These are phyloP conservation scores for Apostichopus leukothele DNA, from an alignment of 53 echinoderm and acorn worm species.

Conservation along the genomic window DNA sequence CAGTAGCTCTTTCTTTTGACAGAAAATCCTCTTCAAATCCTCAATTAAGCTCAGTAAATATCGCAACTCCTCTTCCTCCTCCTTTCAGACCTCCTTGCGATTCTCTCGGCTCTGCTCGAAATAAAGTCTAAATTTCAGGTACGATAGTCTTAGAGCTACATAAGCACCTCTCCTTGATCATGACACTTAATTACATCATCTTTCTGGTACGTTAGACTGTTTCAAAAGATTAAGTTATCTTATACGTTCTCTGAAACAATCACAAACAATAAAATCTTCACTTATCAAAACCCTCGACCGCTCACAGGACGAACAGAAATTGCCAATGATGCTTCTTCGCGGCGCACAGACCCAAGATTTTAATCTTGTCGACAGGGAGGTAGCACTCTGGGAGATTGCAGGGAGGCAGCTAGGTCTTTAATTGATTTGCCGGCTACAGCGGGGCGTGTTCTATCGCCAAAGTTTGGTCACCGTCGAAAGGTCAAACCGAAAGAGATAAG, in stretches of 20 bases:
- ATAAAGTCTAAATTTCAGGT: too few species aligned
- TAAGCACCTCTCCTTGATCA: not conserved
- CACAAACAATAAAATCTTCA: conserved; percentile 37
- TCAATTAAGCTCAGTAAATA: too few species aligned
- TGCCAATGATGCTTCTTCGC: not conserved
- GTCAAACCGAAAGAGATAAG: not conserved
- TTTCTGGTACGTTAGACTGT: conserved; percentile 3
- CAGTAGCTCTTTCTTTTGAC: too few species aligned
- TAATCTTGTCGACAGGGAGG: not conserved
- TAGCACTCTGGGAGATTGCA: not conserved
- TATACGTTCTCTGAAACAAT: conserved; percentile 21
- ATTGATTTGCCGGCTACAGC: conserved; percentile 17
- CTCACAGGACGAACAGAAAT: not conserved
- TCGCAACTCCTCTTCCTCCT: not conserved
- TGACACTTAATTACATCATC: conserved; percentile 21
- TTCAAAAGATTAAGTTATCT: conserved; percentile 19
- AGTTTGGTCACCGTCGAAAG: not conserved
- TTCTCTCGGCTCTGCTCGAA: too few species aligned
- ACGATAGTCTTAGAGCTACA: not conserved
- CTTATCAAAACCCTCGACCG: conserved; percentile 18
- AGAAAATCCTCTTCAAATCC: too few species aligned
- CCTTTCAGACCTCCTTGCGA: not conserved
- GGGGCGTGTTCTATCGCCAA: not conserved
- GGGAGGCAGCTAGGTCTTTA: conserved; percentile 8
- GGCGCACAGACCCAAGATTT: not conserved